A percentile compares a stretch with the other conserved stretches of the same genome.
Evolutionary conservation across 2,113 vertebrate species (phyloP).

Genomic region (Madoqua kirkii): DNA sequence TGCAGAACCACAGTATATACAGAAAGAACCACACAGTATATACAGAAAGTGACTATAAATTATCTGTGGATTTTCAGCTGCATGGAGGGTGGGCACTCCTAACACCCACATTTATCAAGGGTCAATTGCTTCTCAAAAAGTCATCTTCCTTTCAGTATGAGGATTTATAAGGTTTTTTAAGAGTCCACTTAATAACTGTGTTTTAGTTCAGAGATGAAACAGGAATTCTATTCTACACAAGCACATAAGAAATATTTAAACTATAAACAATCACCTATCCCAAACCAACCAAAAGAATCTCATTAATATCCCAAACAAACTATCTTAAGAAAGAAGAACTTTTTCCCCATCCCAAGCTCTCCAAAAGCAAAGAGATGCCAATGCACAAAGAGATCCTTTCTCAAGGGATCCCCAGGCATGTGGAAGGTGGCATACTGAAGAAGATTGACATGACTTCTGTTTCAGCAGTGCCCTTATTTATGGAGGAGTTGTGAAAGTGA

Average conservation of each 20-base stretch:
- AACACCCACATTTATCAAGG: neutral
- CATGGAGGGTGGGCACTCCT: neutral
- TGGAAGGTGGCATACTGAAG: neutral
- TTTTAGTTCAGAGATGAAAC: neutral
- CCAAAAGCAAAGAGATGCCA: neutral
- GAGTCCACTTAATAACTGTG: neutral
- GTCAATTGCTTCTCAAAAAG: neutral
- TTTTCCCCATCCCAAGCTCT: neutral
- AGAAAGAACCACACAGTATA: neutral
- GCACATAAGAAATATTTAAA: neutral
- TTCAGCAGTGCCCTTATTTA: neutral
- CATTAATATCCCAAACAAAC: neutral
- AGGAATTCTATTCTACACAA: neutral
- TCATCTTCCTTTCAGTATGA: neutral
- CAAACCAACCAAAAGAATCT: neutral
- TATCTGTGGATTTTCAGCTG: neutral
- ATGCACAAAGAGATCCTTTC: neutral
- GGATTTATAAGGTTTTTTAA: neutral
- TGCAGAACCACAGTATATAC: neutral
- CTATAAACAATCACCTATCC: neutral
- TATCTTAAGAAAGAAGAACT: neutral
- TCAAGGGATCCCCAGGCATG: neutral
- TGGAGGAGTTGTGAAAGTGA: neutral
- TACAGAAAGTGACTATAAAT: neutral
- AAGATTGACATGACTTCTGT: neutral